A percentile compares a stretch with the other conserved stretches of the same genome.
Conservation (phyloP, 2,888 invertebrate species). For the Sphaerophoria rueppellii region DNA sequence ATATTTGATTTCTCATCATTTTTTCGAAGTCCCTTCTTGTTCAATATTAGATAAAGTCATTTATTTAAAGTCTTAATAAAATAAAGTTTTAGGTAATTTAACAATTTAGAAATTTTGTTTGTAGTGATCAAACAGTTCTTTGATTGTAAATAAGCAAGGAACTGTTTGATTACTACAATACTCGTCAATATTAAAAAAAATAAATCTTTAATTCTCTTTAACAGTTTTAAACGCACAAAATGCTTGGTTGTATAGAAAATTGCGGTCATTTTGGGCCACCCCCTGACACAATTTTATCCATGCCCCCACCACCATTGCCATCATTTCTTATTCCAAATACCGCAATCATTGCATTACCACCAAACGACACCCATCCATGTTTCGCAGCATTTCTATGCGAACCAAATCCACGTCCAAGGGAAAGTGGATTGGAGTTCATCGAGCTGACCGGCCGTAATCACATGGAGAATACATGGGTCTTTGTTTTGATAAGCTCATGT, state of each 20-base stretch:
- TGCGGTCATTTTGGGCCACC: conserved; percentile 83
- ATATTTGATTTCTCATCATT: too few relatives aligned
- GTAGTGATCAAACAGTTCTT: too few relatives aligned
- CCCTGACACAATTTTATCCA: conserved; percentile 90
- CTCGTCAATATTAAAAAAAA: background rate
- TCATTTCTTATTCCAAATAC: conserved; percentile 85
- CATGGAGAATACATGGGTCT: conserved; percentile 91
- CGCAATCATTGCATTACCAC: conserved; percentile 80
- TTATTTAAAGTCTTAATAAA: too few relatives aligned
- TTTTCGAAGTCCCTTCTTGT: too few relatives aligned
- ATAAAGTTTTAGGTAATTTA: too few relatives aligned
- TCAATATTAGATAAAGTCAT: too few relatives aligned
- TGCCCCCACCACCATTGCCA: conserved; percentile 93
- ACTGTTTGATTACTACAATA: background rate
- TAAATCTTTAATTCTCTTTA: conserved; percentile 2
- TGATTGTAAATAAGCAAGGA: too few relatives aligned
- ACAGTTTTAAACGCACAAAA: conserved; percentile 63
- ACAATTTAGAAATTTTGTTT: too few relatives aligned
- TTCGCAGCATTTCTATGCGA: conserved; percentile 86
- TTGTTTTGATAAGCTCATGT: conserved; percentile 90
- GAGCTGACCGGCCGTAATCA: conserved; percentile 88
- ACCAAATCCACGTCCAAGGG: conserved; percentile 84
- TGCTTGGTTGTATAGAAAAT: conserved; percentile 80
- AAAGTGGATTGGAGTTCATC: conserved; percentile 89
- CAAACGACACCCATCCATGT: conserved; percentile 86